Base-by-base conservation (phyloP, 2,888 invertebrate species). In the Synanthedon myopaeformis region DNA sequence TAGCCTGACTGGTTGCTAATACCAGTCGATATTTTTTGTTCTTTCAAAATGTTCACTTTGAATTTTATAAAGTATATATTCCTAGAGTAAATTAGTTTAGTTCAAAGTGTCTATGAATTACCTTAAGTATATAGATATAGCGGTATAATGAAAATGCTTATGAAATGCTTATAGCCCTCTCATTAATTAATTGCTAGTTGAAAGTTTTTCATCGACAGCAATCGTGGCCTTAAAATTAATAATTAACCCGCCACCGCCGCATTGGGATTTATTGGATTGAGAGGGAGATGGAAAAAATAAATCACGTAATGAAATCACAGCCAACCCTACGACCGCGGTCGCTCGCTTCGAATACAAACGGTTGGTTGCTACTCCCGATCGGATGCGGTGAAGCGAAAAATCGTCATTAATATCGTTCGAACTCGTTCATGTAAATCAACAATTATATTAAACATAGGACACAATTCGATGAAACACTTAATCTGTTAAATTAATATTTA, bases 241-340 rank as follows among this genome's bases (percentile, higher is more conserved):
- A 85, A 85, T 84, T 83, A 84, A 83, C 82, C 72, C 71, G 65
- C 70, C 71, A 66, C 69, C 65, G 67, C 70, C 70, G 70, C 72
- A 65, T 65, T 59, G 73, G 76, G 76, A 77, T 79, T 79, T 76
- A 82, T 81, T 76, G 75, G 76, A 76, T 74, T 70, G 78, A 63
- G 63, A 66, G 74, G 76, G 79, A 73, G 14, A 23, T 17, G 35
- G 53, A 56, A 57, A 53, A 54, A 76, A 76, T 71, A 79, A 80
- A 78, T 74, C 74, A 73, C 71, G 69, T 78, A 82, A 61, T 83
- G 81, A 80, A 84, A 81, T 82, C 79, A 74, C 72, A 69, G 66
- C 70, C 72, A 58, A 35, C 35, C 35, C 35, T 35, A 35, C 35
- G 69, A 50, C 52, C 66, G 72, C 62, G 68, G 64, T 59, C 61